Evolutionary conservation across 1,140 invertebrate genomes (phyloP), one percentile per base, ranked within the genome.

Genomic region (Camponotus pennsylvanicus): DNA sequence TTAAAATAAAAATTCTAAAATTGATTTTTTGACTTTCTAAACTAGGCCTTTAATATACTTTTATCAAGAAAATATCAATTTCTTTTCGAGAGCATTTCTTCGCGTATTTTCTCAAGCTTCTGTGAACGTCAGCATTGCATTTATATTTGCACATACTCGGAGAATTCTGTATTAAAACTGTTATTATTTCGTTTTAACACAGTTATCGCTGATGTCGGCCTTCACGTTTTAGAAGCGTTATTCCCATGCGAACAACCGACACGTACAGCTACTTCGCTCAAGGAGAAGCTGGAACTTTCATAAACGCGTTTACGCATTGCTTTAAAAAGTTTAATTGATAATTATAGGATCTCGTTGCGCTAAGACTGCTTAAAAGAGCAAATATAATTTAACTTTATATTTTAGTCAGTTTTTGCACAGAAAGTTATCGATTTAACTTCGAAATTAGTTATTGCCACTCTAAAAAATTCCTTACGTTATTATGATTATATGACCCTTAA

Each of bases 171-270:
- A 13, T 52, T 18, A 27, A 45, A 64, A 66, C 15, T 49, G 15
- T 78, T 78, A 61, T 77, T 63, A 78, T 78, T 78, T 57, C 32
- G n/a, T 78, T 78, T 78, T 27, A 66, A 66, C 40, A 8, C 42
- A 34, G 40, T 64, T 77, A 45, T 64, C 27, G 63, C 76, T 32
- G 13, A 78, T 78, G 76, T 78, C 27, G 42, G 45, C 61, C 64
- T 61, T 59, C 70, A 40, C 32, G 27, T 64, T 45, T 45, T 77
- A 64, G 49, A 61, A 77, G 32, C 59, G 49, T 77, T 45, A 77
- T 63, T 64, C 40, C 42, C 76, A 45, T 37, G 76, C 40, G 42
- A 66, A 49, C 9, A 66, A 37, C 42, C 27, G 32, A 61, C 32
- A 32, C 45, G 42, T 21, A 18, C 76, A 34, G 32, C 32, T 15